Evolutionary conservation across 1,140 invertebrate genomes (phyloP).

Genomic region (Temnothorax curvispinosus): DNA sequence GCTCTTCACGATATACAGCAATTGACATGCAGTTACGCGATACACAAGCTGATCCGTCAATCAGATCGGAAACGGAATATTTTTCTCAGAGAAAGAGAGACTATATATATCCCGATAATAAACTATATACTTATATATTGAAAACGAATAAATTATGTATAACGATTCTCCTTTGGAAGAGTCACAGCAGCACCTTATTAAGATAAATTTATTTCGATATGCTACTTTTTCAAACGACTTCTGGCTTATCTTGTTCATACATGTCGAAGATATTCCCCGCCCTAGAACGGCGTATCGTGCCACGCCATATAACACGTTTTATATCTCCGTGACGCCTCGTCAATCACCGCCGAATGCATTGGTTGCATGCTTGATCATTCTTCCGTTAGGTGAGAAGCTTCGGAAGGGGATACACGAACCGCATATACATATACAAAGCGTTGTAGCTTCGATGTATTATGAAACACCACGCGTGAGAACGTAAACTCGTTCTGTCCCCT

Average conservation of each 20-base stretch:
- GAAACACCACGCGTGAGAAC: not conserved
- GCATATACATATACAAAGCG: not conserved
- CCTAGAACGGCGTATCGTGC: constrained; percentile 12
- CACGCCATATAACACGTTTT: constrained; percentile 43
- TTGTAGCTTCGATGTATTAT: constrained; percentile 7
- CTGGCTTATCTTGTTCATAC: constrained; percentile 2
- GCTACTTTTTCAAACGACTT: constrained; percentile 13
- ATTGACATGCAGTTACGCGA: not conserved
- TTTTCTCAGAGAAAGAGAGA: not conserved
- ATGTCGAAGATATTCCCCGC: not conserved
- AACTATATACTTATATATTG: not conserved
- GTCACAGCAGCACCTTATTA: not conserved
- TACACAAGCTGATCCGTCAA: not conserved
- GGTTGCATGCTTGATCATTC: constrained; percentile 34
- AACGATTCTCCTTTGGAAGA: not conserved
- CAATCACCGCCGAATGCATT: constrained; percentile 27
- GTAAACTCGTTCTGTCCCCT: not conserved
- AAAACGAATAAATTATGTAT: not conserved
- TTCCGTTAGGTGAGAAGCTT: constrained; percentile 18
- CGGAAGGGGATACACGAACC: constrained; percentile 24
- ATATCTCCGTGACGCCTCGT: constrained; percentile 52
- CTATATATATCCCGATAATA: not conserved
- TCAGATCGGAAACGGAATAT: not conserved
- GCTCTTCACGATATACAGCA: not conserved
- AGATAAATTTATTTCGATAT: constrained; percentile 29